Evolutionary conservation across 2,888 invertebrate genomes (phyloP).

Genomic region (Galeruca laticollis): DNA sequence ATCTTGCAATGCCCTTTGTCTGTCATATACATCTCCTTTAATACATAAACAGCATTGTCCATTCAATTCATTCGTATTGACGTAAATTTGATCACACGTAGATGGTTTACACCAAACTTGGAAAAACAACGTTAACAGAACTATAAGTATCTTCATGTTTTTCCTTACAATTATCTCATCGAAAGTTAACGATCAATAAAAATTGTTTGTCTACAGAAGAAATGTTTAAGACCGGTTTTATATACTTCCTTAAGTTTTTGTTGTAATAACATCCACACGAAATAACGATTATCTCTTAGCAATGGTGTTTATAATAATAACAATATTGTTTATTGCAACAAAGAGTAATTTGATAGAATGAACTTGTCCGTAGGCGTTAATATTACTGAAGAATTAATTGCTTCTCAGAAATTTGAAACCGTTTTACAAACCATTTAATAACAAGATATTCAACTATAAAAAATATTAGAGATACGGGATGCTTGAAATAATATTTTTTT

Average conservation of each 20-base stretch:
- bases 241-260: background rate
- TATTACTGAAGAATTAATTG: background rate
- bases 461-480: no score
- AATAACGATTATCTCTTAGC: background rate
- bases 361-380: background rate
- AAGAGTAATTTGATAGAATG: background rate
- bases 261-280: background rate
- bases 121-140: background rate
- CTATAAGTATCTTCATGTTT: background rate
- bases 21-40: background rate
- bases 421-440: background rate
- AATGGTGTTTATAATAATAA: no score
- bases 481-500: no score
- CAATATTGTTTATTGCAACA: background rate
- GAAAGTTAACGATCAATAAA: background rate
- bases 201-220: background rate
- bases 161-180: background rate
- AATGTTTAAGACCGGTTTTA: background rate
- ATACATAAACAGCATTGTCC: background rate
- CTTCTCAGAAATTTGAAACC: background rate
- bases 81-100: background rate
- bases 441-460: no score
- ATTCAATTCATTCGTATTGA: background rate
- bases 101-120: background rate
- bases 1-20: fast-evolving